Conservation (phyloP, 2,797 vertebrate species). For the Benthosema pterotum region DNA sequence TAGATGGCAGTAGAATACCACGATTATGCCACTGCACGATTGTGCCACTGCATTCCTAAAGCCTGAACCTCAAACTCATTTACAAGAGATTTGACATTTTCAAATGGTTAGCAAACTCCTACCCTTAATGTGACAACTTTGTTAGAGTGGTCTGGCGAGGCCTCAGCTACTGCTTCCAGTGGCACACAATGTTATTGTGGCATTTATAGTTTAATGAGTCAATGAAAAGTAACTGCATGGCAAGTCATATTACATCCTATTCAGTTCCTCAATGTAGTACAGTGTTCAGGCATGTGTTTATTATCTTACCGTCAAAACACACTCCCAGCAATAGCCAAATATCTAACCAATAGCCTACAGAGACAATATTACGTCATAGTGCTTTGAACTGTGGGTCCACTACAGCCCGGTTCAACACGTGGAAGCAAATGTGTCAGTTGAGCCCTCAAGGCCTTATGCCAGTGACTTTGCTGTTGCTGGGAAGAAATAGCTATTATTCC, state of each 20-base stretch:
- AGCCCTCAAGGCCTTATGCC: conserved; percentile 42
- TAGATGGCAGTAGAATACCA: conserved; percentile 56
- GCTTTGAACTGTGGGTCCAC: conserved; percentile 23
- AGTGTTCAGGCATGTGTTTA: conserved; percentile 19
- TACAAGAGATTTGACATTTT: conserved; percentile 64
- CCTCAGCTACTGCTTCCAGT: background rate
- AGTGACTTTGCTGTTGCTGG: conserved; percentile 14
- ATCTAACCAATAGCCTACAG: no score
- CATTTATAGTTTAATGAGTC: conserved; percentile 48
- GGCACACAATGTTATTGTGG: conserved; percentile 34
- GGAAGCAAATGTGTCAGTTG: conserved; percentile 35
- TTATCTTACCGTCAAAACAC: conserved; percentile 4
- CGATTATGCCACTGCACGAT: no score
- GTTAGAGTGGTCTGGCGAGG: conserved; percentile 23
- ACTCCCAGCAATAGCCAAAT: no score
- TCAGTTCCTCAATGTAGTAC: no score
- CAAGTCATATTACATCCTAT: conserved; percentile 38
- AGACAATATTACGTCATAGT: no score
- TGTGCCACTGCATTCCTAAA: no score
- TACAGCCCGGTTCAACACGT: conserved; percentile 28
- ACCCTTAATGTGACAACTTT: conserved; percentile 26
- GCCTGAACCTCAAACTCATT: conserved; percentile 62
- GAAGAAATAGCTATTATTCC: conserved; percentile 42
- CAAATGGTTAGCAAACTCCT: conserved; percentile 47
- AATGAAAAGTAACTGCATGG: conserved; percentile 34